Base-by-base conservation (phyloP, 92 coral and sea anemone species). In the Pocillopora grandis region DNA sequence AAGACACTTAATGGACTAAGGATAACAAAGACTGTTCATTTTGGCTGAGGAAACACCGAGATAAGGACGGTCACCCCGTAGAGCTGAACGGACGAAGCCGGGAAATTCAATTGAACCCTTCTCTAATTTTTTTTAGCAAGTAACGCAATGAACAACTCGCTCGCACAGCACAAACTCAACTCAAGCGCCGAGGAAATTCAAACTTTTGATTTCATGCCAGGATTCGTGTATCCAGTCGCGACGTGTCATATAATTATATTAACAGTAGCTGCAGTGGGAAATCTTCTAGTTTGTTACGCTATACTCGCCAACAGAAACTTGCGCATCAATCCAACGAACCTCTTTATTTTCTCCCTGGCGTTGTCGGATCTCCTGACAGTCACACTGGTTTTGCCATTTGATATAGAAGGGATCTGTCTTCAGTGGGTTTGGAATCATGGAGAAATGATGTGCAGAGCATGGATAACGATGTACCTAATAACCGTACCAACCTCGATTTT, bases 401-500 rank as follows among this genome's bases (percentile, higher is more conserved):
- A 93, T 84, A 90, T 92, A 18, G 97, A 93, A 31, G 90, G 90
- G 20, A 90, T 91, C 62, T 36, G 87, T 9, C 88, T 88, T 6
- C 19, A 65, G 5, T 92, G 89, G 79, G 67, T 31, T 19, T 93
- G 97, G 97, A 72, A 73, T 6, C 95, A 93, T 35, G 91, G 91
- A 9, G 97, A 93, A 63, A 68, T 72, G 58, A 81, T 91, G 91
- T 93, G 97, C 77, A 56, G 85, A 52, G 94, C 94, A 9, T 93
- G 97, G 97, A 89, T 91, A 71, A 90, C 92, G 7, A 85, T 86
- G 49, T 93, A 93, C 85, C 91, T 93, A 15, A 66, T 93, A 68
- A 78, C 91, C 17, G 94, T 93, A 3, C 97, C 97, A 17, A 91
- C 91, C 36, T 93, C 97, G 35, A 93, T 93, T 79, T 84, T 84